phyloP scores from a whole-genome alignment of 2,797 vertebrate species.

The Mormyrops boulengeri region DNA sequence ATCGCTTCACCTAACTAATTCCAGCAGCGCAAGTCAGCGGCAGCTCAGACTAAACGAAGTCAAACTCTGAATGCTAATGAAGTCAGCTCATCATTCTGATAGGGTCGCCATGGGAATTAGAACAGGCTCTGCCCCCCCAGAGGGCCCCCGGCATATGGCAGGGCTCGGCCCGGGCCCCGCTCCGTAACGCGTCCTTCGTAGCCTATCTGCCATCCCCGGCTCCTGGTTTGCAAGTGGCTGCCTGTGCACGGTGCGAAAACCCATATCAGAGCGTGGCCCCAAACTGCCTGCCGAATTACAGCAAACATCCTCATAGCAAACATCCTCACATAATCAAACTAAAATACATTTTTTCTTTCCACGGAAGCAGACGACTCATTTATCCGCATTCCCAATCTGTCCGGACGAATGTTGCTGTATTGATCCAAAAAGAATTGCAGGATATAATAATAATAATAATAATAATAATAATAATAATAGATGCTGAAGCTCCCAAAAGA shows the following conservation, averaged over 20 bases:
- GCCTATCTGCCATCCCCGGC: neutral
- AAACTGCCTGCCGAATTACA: neutral
- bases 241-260: neutral
- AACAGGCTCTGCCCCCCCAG: neutral
- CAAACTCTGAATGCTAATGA: neutral
- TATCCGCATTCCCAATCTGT: slow-evolving; percentile 37
- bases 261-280: neutral
- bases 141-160: neutral
- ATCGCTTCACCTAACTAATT: neutral
- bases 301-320: neutral
- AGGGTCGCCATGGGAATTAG: neutral
- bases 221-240: neutral
- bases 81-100: neutral
- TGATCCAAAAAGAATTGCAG: slow-evolving; percentile 26
- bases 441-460: neutral
- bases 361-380: slow-evolving; percentile 43
- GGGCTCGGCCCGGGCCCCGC: neutral
- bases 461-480: no score
- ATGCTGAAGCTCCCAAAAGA: slow-evolving; percentile 16
- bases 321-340: neutral
- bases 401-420: slow-evolving; percentile 19
- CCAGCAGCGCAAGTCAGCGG: neutral
- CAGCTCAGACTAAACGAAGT: neutral
- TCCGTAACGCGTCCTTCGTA: neutral
- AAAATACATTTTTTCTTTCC: slow-evolving; percentile 13